Percentiles rank a stretch among this genome's conserved stretches.
Conservation (phyloP, 2,797 vertebrate species). For the Pseudopleuronectes americanus region DNA sequence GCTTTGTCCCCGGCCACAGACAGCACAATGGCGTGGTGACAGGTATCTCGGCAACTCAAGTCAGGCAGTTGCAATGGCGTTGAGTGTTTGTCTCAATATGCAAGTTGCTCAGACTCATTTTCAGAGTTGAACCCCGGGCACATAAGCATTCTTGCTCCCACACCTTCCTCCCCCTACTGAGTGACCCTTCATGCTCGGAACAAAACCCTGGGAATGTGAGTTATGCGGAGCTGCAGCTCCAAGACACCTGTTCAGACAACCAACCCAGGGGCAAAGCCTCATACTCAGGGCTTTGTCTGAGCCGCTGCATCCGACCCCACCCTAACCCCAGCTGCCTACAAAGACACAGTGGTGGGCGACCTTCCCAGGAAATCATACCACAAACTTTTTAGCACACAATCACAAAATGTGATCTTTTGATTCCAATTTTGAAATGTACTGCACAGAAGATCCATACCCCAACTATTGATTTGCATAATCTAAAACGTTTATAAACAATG, state of each 20-base stretch:
- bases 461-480: too few relatives aligned
- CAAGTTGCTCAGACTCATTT: conserved; percentile 53
- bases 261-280: conserved; percentile 24
- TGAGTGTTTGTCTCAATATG: conserved; percentile 62
- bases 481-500: too few relatives aligned
- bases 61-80: conserved; percentile 28
- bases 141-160: conserved; percentile 69
- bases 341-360: neutral
- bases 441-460: neutral
- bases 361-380: neutral
- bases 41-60: conserved; percentile 48
- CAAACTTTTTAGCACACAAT: neutral
- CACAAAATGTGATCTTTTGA: neutral
- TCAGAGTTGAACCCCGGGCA: conserved; percentile 42
- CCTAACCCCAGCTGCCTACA: conserved; percentile 30
- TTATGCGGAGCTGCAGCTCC: conserved; percentile 54
- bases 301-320: conserved; percentile 34
- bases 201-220: conserved; percentile 78
- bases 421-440: neutral
- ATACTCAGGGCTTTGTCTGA: conserved; percentile 21
- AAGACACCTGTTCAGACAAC: conserved; percentile 75
- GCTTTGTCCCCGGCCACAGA: conserved; percentile 31
- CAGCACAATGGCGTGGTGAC: conserved; percentile 34
- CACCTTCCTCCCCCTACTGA: conserved; percentile 45
- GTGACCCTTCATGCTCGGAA: conserved; percentile 58